phyloP scores from a whole-genome alignment of 2,113 vertebrate species.

The Oryzias melastigma region DNA sequence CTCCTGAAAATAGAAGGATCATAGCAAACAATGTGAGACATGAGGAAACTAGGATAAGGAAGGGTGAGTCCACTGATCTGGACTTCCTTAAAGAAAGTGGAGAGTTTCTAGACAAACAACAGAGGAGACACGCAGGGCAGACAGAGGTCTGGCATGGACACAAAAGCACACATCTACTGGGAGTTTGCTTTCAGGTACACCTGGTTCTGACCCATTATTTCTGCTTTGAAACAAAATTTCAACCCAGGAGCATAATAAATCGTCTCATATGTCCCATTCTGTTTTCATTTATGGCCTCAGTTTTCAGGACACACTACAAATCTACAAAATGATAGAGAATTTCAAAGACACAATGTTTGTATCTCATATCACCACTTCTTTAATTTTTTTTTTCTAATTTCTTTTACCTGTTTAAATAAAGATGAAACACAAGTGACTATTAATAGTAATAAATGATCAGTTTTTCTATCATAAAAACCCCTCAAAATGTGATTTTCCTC shows the following conservation, averaged over 20 bases:
- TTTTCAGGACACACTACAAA: background rate
- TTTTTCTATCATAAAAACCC: no score
- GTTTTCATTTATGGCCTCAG: background rate
- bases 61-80: conserved; percentile 14
- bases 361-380: no score
- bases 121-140: conserved; percentile 15
- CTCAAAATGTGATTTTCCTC: no score
- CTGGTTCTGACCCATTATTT: conserved; percentile 19
- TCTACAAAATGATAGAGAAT: no score
- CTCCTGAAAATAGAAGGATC: conserved; percentile 59
- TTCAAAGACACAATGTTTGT: no score
- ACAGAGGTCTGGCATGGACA: conserved; percentile 23
- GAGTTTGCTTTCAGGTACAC: conserved; percentile 32
- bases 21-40: conserved; percentile 23
- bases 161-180: conserved; percentile 45
- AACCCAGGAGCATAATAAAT: conserved; percentile 14
- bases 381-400: no score
- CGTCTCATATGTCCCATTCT: conserved; percentile 29
- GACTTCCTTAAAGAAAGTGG: conserved; percentile 10
- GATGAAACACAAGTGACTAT: no score
- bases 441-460: no score
- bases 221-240: background rate
- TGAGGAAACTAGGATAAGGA: background rate
- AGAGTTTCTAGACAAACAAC: conserved; percentile 19
- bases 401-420: no score